These are phyloP conservation scores for Lepidocyrtoides sp. DNA, from an alignment of 2,888 invertebrate species.

Conservation along the genomic window DNA sequence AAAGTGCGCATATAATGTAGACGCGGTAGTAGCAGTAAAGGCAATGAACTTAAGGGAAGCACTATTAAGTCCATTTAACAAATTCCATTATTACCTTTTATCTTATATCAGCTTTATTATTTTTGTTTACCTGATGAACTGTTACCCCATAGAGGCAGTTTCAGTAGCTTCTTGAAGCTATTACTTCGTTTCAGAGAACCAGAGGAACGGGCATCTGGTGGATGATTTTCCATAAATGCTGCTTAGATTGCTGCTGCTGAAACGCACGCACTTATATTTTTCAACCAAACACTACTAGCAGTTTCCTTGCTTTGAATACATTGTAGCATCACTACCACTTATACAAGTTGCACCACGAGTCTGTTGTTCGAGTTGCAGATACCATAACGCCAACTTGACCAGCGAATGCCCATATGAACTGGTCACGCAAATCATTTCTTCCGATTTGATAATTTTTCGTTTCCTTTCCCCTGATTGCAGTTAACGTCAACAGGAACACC, in stretches of 20 bases:
- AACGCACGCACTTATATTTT: constrained; percentile 18
- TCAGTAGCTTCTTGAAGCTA: constrained; percentile 88
- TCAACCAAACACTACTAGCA: background rate
- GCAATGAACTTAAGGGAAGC: too few relatives aligned
- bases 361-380: background rate
- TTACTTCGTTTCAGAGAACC: constrained; percentile 88
- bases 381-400: background rate
- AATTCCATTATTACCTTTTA: background rate
- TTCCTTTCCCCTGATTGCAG: background rate
- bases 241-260: constrained; percentile 54
- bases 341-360: background rate
- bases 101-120: background rate
- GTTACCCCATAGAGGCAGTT: constrained; percentile 87
- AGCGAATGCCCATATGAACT: too few relatives aligned
- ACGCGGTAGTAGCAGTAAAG: background rate
- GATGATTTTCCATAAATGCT: constrained; percentile 86
- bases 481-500: too few relatives aligned
- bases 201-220: constrained; percentile 86
- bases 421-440: constrained; percentile 5
- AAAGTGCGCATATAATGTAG: too few relatives aligned
- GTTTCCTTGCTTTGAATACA: too few relatives aligned
- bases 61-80: background rate
- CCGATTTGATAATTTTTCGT: background rate
- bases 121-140: constrained; percentile 73
- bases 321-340: too few relatives aligned